phyloP scores from a whole-genome alignment of 2,888 invertebrate genomes.

The Homarus gammarus region DNA sequence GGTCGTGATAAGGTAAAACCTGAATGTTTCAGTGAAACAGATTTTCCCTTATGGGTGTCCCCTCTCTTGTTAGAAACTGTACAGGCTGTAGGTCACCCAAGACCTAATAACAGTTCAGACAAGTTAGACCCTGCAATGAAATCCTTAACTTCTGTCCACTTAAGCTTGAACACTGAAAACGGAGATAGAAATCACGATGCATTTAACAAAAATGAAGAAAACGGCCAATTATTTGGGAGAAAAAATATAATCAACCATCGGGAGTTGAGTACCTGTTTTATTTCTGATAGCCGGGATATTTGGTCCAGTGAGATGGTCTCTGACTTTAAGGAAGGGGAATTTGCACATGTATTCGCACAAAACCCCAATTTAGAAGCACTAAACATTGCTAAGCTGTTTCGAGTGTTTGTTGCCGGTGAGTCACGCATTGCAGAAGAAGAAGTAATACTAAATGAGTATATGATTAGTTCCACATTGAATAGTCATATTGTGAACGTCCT shows the following conservation, averaged over 20 bases:
- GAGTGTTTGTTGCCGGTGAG: constrained; percentile 56
- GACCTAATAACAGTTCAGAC: no score
- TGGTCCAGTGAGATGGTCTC: background rate
- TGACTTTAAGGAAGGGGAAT: constrained; percentile 19
- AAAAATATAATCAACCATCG: background rate
- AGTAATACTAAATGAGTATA: constrained; percentile 43
- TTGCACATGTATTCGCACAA: background rate
- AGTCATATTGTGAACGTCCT: constrained; percentile 28
- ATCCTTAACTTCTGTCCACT: background rate
- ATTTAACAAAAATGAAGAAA: background rate
- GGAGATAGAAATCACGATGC: background rate
- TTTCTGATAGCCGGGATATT: constrained; percentile 40
- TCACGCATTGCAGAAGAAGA: constrained; percentile 44
- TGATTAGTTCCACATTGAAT: constrained; percentile 43
- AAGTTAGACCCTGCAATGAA: background rate
- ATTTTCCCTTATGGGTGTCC: background rate
- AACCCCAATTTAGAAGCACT: background rate
- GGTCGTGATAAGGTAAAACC: no score
- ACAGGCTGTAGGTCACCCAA: background rate
- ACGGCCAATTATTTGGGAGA: no score
- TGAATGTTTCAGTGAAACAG: background rate
- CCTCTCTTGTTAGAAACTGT: background rate
- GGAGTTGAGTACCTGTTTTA: background rate
- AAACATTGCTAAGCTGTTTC: constrained; percentile 39
- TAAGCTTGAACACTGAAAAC: background rate